Evolutionary conservation across 2,888 invertebrate genomes (phyloP), one percentile per base, ranked within the genome.

Genomic region (Dermolepida albohirtum): DNA sequence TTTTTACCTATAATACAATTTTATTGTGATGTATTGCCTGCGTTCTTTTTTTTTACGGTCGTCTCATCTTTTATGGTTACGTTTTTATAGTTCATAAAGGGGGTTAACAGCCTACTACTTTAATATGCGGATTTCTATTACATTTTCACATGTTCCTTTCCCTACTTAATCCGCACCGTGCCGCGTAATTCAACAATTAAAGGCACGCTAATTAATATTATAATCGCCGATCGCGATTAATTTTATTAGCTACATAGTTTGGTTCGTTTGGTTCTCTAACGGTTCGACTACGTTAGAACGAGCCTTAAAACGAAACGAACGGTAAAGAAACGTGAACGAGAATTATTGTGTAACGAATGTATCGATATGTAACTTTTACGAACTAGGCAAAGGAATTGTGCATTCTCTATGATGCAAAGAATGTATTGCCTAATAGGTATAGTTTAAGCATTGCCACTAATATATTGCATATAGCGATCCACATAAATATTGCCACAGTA

Each of bases 31-130:
- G 59, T 59, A 59, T 47, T 47, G 59, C 14, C 47, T 27, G 11
- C 59, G 59, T 59, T 59, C 59, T 34, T 47, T 59, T 59, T 59
- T 52, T 59, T 59, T 59, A 59, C 41, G 59, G 29, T 16, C 34
- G 12, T 44, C 59, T 59, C 59, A 47, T 59, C 59, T 59, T 59
- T 59, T 59, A 59, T 44, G 59, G 59, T 59, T 59, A 59, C 59
- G 59, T 34, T 59, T 59, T 59, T 59, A 59, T 59, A 47, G 59
- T 59, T 59, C 59, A 59, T 59, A 59, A 59, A 59, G 44, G 59
- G 29, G 59, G 41, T 59, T 59, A 59, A 59, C 59, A 59, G 59
- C 59, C 5, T 29, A 47, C 29, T 59, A 59, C 59, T 59, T 59
- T 59, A 59, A 59, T 59, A 59, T 59, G 47, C 59, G 59, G 47